Evolutionary conservation across 2,113 vertebrate species (phyloP).

Genomic region (Semicossyphus pulcher): DNA sequence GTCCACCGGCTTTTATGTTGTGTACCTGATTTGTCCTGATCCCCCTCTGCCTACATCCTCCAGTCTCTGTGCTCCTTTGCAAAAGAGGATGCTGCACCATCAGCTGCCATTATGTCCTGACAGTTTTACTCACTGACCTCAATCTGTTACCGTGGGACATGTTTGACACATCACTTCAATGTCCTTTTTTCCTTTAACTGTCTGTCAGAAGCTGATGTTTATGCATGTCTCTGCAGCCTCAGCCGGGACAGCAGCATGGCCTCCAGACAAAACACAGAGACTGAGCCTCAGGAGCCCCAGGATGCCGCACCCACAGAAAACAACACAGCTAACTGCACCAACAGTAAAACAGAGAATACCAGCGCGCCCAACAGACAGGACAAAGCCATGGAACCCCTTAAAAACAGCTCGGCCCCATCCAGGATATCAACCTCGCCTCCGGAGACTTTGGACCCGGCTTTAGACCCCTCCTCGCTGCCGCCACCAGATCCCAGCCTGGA

Average conservation of each 20-base stretch:
- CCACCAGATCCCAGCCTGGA: conserved; percentile 97
- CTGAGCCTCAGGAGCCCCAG: conserved; percentile 89
- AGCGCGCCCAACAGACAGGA: conserved; percentile 86
- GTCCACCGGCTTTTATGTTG: conserved; percentile 33
- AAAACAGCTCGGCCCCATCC: conserved; percentile 86
- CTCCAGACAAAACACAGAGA: conserved; percentile 96
- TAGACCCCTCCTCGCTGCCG: conserved; percentile 96
- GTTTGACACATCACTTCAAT: conserved; percentile 14
- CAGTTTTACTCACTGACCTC: conserved; percentile 13
- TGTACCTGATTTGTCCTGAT: conserved; percentile 44
- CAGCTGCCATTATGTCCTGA: conserved; percentile 9
- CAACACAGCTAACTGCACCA: conserved; percentile 86
- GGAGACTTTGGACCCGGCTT: conserved; percentile 92
- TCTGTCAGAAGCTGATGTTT: conserved; percentile 50
- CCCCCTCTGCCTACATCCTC: not conserved
- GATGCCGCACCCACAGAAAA: conserved; percentile 86
- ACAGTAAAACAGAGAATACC: conserved; percentile 85
- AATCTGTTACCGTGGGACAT: conserved; percentile 16
- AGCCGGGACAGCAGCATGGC: conserved; percentile 97
- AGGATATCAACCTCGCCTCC: conserved; percentile 90
- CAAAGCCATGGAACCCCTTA: conserved; percentile 78
- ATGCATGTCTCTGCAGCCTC: conserved; percentile 83
- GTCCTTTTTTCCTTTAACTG: conserved; percentile 13
- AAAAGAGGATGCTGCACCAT: not conserved
- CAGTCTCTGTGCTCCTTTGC: conserved; percentile 10